These are phyloP conservation scores for Pristionchus arcanus DNA, from an alignment of 2,888 invertebrate species.

Conservation along the genomic window DNA sequence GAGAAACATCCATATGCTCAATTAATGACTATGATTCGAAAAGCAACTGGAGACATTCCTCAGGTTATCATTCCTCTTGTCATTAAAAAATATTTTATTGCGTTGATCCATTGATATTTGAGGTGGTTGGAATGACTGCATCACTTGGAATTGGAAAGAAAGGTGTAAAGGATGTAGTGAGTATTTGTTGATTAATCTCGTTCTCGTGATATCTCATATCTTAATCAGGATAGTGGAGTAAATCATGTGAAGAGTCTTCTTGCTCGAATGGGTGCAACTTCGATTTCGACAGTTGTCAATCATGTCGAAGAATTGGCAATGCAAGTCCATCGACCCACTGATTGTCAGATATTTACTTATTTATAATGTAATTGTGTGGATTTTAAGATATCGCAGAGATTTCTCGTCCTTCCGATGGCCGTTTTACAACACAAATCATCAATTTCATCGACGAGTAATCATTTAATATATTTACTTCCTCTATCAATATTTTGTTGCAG, in stretches of 20 bases:
- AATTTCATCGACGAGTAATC: background rate
- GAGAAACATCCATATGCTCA: conserved; percentile 52
- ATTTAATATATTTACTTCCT: background rate
- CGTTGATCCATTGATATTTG: background rate
- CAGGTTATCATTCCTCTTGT: conserved; percentile 53
- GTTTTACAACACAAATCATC: background rate
- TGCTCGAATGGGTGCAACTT: conserved; percentile 46
- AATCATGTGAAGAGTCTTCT: conserved; percentile 8
- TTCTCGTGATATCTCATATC: too few species aligned
- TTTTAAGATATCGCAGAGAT: background rate
- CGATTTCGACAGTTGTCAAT: conserved; percentile 39
- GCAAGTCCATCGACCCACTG: conserved; percentile 49
- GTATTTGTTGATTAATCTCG: background rate
- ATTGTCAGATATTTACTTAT: background rate
- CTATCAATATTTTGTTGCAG: background rate
- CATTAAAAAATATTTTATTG: too few species aligned
- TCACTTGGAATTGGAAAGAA: conserved; percentile 67
- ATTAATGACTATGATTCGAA: conserved; percentile 36
- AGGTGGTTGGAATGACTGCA: conserved; percentile 70
- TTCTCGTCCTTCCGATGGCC: conserved; percentile 11
- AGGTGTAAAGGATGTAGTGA: conserved; percentile 37
- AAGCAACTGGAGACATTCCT: conserved; percentile 8
- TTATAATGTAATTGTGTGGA: background rate
- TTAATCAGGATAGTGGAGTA: conserved; percentile 8
- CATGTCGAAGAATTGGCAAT: conserved; percentile 6